phyloP scores from a whole-genome alignment of 2,113 vertebrate genomes.

The Xyliphius kryptos region DNA sequence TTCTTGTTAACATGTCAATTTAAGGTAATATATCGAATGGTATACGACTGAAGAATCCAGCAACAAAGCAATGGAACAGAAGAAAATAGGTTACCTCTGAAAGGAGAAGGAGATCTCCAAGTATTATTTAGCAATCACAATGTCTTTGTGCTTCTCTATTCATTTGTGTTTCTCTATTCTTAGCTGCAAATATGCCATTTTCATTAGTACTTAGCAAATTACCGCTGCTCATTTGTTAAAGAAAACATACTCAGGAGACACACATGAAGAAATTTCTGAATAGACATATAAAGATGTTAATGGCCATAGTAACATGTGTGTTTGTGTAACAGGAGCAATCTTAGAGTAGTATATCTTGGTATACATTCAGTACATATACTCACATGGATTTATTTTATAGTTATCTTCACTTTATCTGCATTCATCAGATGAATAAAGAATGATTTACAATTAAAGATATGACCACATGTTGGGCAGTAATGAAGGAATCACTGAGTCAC shows the following conservation, averaged over 20 bases:
- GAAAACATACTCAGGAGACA: slow-evolving; percentile 3
- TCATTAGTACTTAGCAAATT: slow-evolving; percentile 21
- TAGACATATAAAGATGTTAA: slow-evolving; percentile 16
- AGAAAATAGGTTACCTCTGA: slow-evolving; percentile 60
- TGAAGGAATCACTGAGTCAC: too few relatives aligned
- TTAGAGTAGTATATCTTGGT: neutral
- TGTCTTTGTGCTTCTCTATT: neutral
- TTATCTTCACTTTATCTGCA: slow-evolving; percentile 59
- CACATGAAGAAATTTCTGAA: slow-evolving; percentile 1
- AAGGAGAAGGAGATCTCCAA: slow-evolving; percentile 37
- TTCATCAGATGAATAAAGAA: slow-evolving; percentile 64
- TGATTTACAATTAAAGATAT: slow-evolving; percentile 69
- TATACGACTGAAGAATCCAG: too few relatives aligned
- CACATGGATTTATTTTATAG: slow-evolving; percentile 71
- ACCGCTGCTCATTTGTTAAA: slow-evolving; percentile 7
- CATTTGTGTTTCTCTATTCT: neutral
- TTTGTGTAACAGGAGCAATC: neutral
- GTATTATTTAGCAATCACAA: neutral
- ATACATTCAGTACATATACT: slow-evolving; percentile 35
- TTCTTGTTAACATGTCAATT: too few relatives aligned
- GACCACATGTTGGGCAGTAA: slow-evolving; percentile 50
- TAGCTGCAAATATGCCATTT: neutral
- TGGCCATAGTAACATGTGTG: neutral
- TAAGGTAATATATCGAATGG: too few relatives aligned
- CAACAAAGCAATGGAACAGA: too few relatives aligned